Evolutionary conservation across 2,113 vertebrate genomes (phyloP).

Genomic region (Paradisaea rubra): DNA sequence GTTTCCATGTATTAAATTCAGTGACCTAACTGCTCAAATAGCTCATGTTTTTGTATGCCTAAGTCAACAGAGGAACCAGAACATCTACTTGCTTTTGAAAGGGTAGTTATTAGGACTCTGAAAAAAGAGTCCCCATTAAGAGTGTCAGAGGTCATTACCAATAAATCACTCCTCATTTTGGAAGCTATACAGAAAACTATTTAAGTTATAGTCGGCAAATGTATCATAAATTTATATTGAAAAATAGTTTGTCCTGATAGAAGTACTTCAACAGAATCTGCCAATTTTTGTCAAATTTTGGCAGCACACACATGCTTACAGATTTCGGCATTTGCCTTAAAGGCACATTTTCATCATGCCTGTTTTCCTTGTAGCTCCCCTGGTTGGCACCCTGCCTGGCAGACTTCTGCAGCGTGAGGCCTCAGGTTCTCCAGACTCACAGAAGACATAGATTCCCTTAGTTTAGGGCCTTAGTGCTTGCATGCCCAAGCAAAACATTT

Average conservation of each 20-base stretch:
- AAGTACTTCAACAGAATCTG: conserved; percentile 21
- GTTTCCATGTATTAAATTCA: conserved; percentile 20
- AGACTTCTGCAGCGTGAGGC: not conserved
- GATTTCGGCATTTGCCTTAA: conserved; percentile 1
- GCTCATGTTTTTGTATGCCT: not conserved
- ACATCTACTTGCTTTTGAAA: not conserved
- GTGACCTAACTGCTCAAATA: conserved; percentile 24
- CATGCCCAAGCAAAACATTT: not conserved
- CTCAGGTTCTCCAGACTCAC: not conserved
- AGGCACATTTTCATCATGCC: not conserved
- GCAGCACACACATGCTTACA: conserved; percentile 11
- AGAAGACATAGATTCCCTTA: not conserved
- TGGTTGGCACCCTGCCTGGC: not conserved
- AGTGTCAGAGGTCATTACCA: not conserved
- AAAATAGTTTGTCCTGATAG: conserved; percentile 17
- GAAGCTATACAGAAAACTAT: not conserved
- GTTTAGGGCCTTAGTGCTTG: not conserved
- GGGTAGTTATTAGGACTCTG: not conserved
- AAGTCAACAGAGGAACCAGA: conserved; percentile 1
- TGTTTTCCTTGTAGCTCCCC: not conserved
- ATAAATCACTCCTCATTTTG: not conserved
- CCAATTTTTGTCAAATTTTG: conserved; percentile 43
- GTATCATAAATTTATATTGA: not conserved
- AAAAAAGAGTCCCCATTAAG: not conserved
- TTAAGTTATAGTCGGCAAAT: not conserved